Evolutionary conservation across 2,113 vertebrate species (phyloP).

Genomic region (Sinocyclocheilus anophthalmus): DNA sequence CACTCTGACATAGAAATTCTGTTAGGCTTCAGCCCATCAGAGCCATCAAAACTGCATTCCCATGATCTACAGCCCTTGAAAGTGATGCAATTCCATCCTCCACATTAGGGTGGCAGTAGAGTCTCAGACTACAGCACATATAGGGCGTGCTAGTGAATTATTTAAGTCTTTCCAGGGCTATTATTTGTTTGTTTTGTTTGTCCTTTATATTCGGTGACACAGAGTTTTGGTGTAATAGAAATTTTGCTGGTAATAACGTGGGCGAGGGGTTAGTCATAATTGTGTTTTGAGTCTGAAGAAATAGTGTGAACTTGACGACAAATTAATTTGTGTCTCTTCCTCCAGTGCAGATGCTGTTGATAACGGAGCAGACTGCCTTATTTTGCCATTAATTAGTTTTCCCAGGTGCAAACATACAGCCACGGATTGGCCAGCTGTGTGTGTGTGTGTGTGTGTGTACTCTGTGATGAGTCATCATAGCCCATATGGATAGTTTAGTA

Average conservation of each 20-base stretch:
- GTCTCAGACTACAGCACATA: slow-evolving; percentile 55
- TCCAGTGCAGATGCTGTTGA: slow-evolving; percentile 26
- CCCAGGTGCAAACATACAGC: slow-evolving; percentile 23
- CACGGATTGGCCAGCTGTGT: not conserved
- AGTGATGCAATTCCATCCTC: slow-evolving; percentile 21
- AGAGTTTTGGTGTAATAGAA: slow-evolving; percentile 66
- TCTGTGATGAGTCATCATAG: slow-evolving; percentile 46
- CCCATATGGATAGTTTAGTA: slow-evolving; percentile 36
- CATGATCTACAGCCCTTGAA: not conserved
- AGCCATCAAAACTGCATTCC: not conserved
- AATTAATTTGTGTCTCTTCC: slow-evolving; percentile 51
- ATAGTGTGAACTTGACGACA: slow-evolving; percentile 55
- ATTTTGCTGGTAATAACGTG: slow-evolving; percentile 65
- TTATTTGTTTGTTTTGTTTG: slow-evolving; percentile 65
- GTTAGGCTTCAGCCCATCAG: slow-evolving; percentile 32
- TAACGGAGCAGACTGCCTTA: slow-evolving; percentile 34
- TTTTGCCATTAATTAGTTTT: slow-evolving; percentile 47
- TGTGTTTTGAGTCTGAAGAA: slow-evolving; percentile 65
- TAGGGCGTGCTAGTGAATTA: slow-evolving; percentile 66
- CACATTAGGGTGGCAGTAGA: slow-evolving; percentile 76
- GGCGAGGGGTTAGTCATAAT: slow-evolving; percentile 70
- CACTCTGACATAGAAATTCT: slow-evolving; percentile 28
- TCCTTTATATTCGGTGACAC: slow-evolving; percentile 71
- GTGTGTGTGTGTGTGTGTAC: not conserved
- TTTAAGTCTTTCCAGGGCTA: slow-evolving; percentile 70